Evolutionary conservation across 2,113 vertebrate genomes (phyloP), one percentile per base, ranked within the genome.

Genomic region (Uropsilus gracilis): DNA sequence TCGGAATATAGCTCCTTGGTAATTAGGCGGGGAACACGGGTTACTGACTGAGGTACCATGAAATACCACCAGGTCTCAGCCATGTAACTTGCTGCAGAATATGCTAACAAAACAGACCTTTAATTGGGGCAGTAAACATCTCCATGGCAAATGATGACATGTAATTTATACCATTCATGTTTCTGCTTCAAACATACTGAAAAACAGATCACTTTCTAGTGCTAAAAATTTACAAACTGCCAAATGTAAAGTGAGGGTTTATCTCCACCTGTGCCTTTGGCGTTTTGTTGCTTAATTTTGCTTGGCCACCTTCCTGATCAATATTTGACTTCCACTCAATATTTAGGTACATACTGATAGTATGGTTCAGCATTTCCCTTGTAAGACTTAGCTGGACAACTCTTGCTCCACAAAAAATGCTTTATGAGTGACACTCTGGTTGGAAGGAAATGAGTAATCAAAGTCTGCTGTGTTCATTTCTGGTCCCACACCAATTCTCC

Each of bases 1-100:
- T 97, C 95, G 94, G 84, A 6, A 94, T 84, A 88, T 16, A 96
- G 85, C 28, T 86, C 82, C n/a, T 93, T 78, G 28, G 86, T 93
- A 96, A 96, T 97, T 97, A 97, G 96, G 63, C 53, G 86, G 59
- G 34, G 78, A 71, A 86, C 11, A 22, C 1, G 10, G 78, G 68
- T 97, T 96, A 96, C 69, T 96, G 80, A 90, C 83, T 97, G 96
- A 92, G 75, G 17, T 85, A 97, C 57, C 93, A 98, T 81, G 94
- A 98, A 97, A 98, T 97, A 88, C 53, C 92, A 98, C 61, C 55
- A 83, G 39, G 93, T n/a, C 77, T 94, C 63, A 96, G 26, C 85
- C 72, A 84, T 92, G 77, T 44, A 96, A 73, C 16, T 96, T 3
- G 0, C 28, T 77, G 66, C 53, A 96, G 55, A 88, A 94, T 90